Conservation (phyloP, 2,797 vertebrate genomes). For the Gorsachius magnificus region DNA sequence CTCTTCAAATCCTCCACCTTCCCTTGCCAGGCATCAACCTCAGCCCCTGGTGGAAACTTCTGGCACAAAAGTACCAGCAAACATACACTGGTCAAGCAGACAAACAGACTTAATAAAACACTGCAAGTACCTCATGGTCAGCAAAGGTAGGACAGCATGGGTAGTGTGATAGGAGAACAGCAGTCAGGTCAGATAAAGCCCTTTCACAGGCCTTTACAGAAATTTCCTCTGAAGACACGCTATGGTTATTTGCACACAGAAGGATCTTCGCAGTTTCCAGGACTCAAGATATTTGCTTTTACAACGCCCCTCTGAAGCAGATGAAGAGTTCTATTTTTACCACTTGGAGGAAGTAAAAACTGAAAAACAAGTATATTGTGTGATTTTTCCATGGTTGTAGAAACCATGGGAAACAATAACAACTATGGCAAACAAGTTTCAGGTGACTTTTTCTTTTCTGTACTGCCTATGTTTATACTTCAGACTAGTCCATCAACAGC, state of each 20-base stretch:
- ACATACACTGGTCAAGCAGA: background rate
- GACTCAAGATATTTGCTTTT: background rate
- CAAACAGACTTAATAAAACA: background rate
- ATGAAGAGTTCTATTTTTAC: background rate
- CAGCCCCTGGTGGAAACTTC: background rate
- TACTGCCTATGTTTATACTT: background rate
- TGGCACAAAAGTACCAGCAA: background rate
- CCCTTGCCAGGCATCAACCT: background rate
- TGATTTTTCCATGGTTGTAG: background rate
- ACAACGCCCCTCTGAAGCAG: background rate
- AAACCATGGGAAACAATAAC: background rate
- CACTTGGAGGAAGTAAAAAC: background rate
- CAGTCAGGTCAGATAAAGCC: background rate
- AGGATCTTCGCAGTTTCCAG: background rate
- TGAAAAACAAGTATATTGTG: background rate
- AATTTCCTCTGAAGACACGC: background rate
- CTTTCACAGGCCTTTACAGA: background rate
- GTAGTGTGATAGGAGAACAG: background rate
- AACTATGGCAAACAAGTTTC: background rate
- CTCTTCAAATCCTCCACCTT: background rate
- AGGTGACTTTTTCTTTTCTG: background rate
- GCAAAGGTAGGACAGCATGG: background rate
- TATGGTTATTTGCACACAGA: background rate
- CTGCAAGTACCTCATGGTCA: background rate
- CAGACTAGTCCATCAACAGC: background rate